Percentiles rank a stretch among this genome's conserved stretches.
phyloP scores from a whole-genome alignment of 1,140 invertebrate genomes.

The Littorina saxatilis region DNA sequence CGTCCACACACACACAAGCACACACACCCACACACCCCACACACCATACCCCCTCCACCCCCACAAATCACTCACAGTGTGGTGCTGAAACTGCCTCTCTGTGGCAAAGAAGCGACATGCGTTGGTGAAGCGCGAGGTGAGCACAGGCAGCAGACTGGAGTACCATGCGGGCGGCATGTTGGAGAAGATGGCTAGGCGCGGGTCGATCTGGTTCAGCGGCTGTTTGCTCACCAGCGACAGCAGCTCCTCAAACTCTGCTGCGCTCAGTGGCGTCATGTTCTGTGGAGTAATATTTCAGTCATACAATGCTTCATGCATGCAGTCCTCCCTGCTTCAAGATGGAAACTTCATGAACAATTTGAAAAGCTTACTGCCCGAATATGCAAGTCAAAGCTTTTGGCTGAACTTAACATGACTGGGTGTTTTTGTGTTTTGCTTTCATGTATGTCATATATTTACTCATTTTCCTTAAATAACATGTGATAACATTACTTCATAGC shows the following conservation, averaged over 20 bases:
- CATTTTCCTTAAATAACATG: no score
- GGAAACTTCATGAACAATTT: no score
- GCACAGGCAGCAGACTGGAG: conserved; percentile 80
- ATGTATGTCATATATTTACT: no score
- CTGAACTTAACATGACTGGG: no score
- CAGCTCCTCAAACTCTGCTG: conserved; percentile 83
- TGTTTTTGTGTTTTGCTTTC: no score
- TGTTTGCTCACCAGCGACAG: conserved; percentile 80
- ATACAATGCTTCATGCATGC: no score
- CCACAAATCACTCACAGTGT: conserved; percentile 24
- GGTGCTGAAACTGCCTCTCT: conserved; percentile 16
- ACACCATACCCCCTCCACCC: background rate
- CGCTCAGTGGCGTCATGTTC: conserved; percentile 76
- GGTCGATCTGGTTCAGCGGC: conserved; percentile 80
- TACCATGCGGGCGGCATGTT: conserved; percentile 84
- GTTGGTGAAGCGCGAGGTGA: conserved; percentile 81
- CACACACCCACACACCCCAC: background rate
- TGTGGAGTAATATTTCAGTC: conserved; percentile 39
- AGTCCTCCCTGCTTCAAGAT: no score
- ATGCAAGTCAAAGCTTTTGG: no score
- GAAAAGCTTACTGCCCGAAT: no score
- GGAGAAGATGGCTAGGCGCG: conserved; percentile 79
- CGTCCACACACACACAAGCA: no score
- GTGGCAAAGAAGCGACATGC: conserved; percentile 71
- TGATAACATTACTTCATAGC: no score